A percentile compares a stretch with the other conserved stretches of the same genome.
Evolutionary conservation across 1,140 invertebrate species (phyloP).

Genomic region (Plectrocnemia conspersa): DNA sequence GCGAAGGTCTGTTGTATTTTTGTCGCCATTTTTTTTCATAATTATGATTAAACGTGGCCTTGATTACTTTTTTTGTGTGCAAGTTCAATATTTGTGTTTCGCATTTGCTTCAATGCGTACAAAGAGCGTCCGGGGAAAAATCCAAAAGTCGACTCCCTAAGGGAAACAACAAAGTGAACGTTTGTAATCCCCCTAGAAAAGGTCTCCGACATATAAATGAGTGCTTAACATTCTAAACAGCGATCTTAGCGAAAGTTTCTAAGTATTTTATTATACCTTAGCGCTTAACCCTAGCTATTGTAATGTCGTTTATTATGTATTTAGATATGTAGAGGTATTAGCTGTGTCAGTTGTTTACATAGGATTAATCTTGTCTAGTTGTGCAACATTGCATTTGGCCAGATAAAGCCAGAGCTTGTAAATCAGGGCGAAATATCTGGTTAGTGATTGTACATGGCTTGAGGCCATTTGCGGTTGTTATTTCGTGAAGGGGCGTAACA

Average conservation of each 20-base stretch:
- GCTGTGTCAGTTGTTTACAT: too few species aligned
- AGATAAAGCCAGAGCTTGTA: background rate
- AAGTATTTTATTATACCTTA: conserved; percentile 27
- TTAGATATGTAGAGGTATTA: too few species aligned
- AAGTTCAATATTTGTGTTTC: too few species aligned
- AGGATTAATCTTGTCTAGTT: too few species aligned
- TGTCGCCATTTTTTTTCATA: too few species aligned
- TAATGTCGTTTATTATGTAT: too few species aligned
- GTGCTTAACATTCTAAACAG: conserved; percentile 26
- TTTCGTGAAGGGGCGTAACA: too few species aligned
- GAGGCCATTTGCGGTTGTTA: too few species aligned
- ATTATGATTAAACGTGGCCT: background rate
- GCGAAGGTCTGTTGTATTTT: too few species aligned
- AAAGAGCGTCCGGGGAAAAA: conserved; percentile 2
- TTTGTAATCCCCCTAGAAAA: conserved; percentile 23
- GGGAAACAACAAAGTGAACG: conserved; percentile 16
- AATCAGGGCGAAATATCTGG: background rate
- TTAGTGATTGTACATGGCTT: too few species aligned
- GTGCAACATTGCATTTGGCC: conserved; percentile 2
- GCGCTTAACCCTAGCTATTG: too few species aligned
- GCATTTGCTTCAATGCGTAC: background rate
- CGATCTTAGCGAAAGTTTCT: conserved; percentile 20
- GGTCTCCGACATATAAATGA: conserved; percentile 23
- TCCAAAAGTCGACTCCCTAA: conserved; percentile 1
- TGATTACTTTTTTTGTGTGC: background rate